Evolutionary conservation across 92 coral and sea anemone genomes (phyloP).

Genomic region (Epizoanthus stellaris): DNA sequence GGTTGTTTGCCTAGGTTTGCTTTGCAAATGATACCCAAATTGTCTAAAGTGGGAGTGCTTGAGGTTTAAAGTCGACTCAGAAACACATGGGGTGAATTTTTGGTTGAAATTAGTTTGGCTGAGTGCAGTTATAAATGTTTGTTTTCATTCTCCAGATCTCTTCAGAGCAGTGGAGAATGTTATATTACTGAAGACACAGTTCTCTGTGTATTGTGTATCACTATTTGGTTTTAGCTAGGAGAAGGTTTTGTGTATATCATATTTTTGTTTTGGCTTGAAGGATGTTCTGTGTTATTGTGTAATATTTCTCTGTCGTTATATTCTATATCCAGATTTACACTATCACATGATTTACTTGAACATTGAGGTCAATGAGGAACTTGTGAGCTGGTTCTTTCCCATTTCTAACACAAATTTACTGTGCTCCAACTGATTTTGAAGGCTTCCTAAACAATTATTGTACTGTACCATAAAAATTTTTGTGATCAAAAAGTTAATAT

Average conservation of each 20-base stretch:
- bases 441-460: too few relatives aligned
- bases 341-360: too few relatives aligned
- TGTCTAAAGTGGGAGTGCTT: not conserved
- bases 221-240: not conserved
- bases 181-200: not conserved
- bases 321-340: too few relatives aligned
- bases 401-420: too few relatives aligned
- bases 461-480: too few relatives aligned
- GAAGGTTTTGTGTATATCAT: not conserved
- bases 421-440: too few relatives aligned
- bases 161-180: not conserved
- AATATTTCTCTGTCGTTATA: too few relatives aligned
- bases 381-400: too few relatives aligned
- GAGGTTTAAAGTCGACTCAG: not conserved
- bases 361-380: too few relatives aligned
- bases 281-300: too few relatives aligned
- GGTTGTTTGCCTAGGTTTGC: not conserved
- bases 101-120: not conserved
- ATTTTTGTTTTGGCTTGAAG: too few relatives aligned
- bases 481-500: too few relatives aligned
- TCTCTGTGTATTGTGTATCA: not conserved
- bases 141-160: not conserved
- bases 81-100: not conserved
- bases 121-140: not conserved
- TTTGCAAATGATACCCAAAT: not conserved